phyloP scores from a whole-genome alignment of 1,140 invertebrate genomes.

The Tetramorium parvispinum region DNA sequence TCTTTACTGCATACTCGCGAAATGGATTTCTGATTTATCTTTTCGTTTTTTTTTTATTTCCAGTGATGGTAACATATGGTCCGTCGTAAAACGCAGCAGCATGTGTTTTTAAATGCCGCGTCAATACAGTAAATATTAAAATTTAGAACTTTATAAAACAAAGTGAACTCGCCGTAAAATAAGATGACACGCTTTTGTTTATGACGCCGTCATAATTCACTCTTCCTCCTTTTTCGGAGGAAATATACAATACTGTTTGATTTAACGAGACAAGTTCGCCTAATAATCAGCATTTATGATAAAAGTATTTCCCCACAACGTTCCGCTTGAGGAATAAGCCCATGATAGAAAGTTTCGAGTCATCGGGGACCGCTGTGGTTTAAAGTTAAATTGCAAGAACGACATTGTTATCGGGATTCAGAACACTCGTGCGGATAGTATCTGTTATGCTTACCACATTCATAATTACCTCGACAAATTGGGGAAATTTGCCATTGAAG shows the following conservation, averaged over 20 bases:
- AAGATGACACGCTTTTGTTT: neutral
- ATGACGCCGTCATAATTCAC: neutral
- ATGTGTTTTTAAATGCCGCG: neutral
- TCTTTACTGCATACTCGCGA: neutral
- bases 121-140: neutral
- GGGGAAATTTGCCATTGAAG: neutral
- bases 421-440: neutral
- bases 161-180: neutral
- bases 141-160: neutral
- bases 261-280: slow-evolving; percentile 31
- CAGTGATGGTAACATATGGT: neutral
- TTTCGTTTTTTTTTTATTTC: neutral
- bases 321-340: slow-evolving; percentile 47
- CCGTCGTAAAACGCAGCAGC: neutral
- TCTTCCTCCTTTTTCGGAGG: neutral
- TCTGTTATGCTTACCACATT: neutral
- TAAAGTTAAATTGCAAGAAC: slow-evolving; percentile 69
- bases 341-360: slow-evolving; percentile 39
- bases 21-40: neutral
- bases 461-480: neutral
- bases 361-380: slow-evolving; percentile 33
- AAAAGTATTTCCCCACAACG: slow-evolving; percentile 19
- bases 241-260: neutral
- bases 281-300: slow-evolving; percentile 24
- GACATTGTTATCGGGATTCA: slow-evolving; percentile 46